Evolutionary conservation across 2,113 vertebrate genomes (phyloP).

Genomic region (Nymphicus hollandicus): DNA sequence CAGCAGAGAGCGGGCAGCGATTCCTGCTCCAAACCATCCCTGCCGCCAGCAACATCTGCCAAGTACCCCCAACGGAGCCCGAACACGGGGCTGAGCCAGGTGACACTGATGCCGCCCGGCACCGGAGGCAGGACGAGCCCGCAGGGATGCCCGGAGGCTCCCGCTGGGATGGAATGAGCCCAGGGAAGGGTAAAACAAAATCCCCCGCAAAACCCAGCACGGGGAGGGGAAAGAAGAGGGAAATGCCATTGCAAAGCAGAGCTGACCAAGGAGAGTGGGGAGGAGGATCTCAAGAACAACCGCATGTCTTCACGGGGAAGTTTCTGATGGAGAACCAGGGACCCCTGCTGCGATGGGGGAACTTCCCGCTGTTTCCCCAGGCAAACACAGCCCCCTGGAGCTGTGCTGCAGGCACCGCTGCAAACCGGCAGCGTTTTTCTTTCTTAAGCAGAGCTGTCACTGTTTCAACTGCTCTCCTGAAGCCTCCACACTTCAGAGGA

Average conservation of each 20-base stretch:
- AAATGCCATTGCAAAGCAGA: not conserved
- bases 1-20: not conserved
- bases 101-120: not conserved
- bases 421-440: not conserved
- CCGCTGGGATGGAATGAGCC: not conserved
- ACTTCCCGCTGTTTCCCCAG: not conserved
- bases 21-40: not conserved
- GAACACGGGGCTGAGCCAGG: not conserved
- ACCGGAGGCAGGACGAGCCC: not conserved
- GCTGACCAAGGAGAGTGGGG: not conserved
- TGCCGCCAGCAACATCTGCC: not conserved
- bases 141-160: not conserved
- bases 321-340: not conserved
- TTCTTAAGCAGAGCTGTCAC: not conserved
- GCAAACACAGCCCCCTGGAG: not conserved
- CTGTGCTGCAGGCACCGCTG: not conserved
- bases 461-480: not conserved
- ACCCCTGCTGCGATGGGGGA: not conserved
- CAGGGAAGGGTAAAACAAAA: not conserved
- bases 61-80: not conserved
- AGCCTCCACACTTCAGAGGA: not conserved
- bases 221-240: not conserved
- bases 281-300: not conserved
- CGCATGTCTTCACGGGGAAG: not conserved
- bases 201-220: not conserved